Conservation (phyloP, 2,113 vertebrate species). For the Dipodomys merriami region DNA sequence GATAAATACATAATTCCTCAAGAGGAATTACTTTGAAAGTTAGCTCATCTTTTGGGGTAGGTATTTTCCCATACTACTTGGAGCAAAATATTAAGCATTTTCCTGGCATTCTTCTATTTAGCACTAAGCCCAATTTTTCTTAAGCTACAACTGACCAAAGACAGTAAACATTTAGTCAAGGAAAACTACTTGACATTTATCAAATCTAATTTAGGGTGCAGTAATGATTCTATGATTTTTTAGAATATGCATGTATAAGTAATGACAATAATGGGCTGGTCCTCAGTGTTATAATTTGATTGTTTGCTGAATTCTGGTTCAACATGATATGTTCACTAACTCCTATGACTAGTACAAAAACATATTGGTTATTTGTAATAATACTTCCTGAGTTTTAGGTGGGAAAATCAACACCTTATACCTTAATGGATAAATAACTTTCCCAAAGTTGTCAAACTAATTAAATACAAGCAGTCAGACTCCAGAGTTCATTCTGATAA, state of each 20-base stretch:
- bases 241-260: neutral
- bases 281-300: neutral
- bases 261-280: neutral
- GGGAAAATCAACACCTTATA: neutral
- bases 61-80: neutral
- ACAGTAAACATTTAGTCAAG: neutral
- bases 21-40: conserved; percentile 5
- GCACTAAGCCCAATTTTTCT: neutral
- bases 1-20: neutral
- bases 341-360: neutral
- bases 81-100: neutral
- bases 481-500: neutral
- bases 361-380: neutral
- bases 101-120: neutral
- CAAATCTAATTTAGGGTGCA: conserved; percentile 16
- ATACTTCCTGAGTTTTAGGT: neutral
- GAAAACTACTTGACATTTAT: conserved; percentile 11
- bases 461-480: neutral
- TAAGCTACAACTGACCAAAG: neutral
- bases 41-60: neutral
- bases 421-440: conserved; percentile 25
- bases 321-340: neutral
- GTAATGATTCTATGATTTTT: neutral
- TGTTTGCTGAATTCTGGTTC: neutral
- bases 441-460: neutral